These are phyloP conservation scores for Asteroscopus sphinx DNA, from an alignment of 2,888 invertebrate species.

Conservation along the genomic window DNA sequence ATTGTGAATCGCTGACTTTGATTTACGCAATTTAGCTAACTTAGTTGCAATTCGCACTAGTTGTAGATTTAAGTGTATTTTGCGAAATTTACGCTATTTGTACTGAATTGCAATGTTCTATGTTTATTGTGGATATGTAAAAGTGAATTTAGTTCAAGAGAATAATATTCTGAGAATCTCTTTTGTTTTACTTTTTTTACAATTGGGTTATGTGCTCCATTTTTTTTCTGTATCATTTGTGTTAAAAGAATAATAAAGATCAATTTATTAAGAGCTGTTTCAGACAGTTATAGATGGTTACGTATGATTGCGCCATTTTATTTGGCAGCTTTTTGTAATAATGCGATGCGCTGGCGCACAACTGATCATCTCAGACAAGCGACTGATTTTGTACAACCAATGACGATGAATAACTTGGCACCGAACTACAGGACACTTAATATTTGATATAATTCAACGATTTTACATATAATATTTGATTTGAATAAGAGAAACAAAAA, in stretches of 20 bases:
- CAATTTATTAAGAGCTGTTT: slow-evolving; percentile 21
- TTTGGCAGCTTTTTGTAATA: slow-evolving; percentile 40
- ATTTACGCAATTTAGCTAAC: slow-evolving; percentile 34
- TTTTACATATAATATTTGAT: too few species aligned
- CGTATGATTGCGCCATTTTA: slow-evolving; percentile 33
- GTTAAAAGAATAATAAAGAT: slow-evolving; percentile 23
- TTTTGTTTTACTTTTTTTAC: neutral
- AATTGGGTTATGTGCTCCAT: neutral
- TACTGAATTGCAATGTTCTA: slow-evolving; percentile 7
- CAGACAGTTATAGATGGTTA: slow-evolving; percentile 35
- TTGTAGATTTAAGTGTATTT: slow-evolving; percentile 12
- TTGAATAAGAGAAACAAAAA: neutral
- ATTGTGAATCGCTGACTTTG: slow-evolving; percentile 27
- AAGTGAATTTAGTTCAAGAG: neutral
- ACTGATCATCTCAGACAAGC: slow-evolving; percentile 27
- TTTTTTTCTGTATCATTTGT: slow-evolving; percentile 8
- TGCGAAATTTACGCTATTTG: slow-evolving; percentile 19
- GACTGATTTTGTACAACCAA: slow-evolving; percentile 21
- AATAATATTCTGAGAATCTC: too few species aligned
- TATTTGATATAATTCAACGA: neutral
- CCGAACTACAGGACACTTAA: neutral
- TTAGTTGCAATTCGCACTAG: slow-evolving; percentile 7
- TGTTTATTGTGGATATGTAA: too few species aligned
- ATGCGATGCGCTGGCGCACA: slow-evolving; percentile 35
- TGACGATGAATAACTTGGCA: slow-evolving; percentile 24